Evolutionary conservation across 2,888 invertebrate species (phyloP).

Genomic region (Thalpophila matura): DNA sequence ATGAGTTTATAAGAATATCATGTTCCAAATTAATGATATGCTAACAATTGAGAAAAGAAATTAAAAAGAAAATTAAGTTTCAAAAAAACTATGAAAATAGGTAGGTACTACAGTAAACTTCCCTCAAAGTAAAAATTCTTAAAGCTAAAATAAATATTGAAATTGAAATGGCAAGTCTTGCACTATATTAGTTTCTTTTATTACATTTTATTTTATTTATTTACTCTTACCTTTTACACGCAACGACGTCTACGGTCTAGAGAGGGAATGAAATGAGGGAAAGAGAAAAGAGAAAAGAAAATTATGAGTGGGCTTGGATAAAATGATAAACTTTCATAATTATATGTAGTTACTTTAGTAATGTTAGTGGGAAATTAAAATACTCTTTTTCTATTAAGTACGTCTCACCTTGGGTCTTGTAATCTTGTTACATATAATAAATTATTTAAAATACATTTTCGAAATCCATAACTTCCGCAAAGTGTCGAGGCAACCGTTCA

Average conservation of each 20-base stretch:
- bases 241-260: constrained; percentile 60
- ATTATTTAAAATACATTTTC: constrained; percentile 1
- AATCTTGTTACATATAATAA: too few relatives aligned
- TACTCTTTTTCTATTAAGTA: background rate
- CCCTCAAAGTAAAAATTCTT: constrained; percentile 11
- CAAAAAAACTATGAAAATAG: constrained; percentile 15
- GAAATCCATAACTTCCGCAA: constrained; percentile 26
- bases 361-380: background rate
- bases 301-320: background rate
- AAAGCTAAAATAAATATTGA: background rate
- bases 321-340: background rate
- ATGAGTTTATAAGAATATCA: background rate
- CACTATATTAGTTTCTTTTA: background rate
- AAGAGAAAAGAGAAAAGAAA: constrained; percentile 32
- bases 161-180: background rate
- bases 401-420: background rate
- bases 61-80: constrained; percentile 40
- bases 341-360: constrained; percentile 12
- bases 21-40: background rate
- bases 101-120: constrained; percentile 4
- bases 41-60: constrained; percentile 6
- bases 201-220: constrained; percentile 17
- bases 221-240: constrained; percentile 63
- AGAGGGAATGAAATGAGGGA: constrained; percentile 45
- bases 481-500: constrained; percentile 41